phyloP scores from a whole-genome alignment of 2,888 invertebrate genomes.

The Mellilla xanthometata region DNA sequence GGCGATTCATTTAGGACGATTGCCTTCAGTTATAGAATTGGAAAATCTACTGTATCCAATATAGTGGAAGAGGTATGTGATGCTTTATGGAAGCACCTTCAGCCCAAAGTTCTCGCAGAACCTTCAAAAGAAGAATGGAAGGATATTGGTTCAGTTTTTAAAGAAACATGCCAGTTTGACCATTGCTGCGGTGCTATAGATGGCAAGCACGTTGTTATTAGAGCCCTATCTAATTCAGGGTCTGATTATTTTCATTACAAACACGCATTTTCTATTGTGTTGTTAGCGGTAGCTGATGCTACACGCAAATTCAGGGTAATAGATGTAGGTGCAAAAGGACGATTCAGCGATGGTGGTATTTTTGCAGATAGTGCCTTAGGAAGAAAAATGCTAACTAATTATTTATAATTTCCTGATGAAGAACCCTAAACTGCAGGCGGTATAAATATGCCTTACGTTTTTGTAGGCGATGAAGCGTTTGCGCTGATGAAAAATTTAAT shows the following conservation, averaged over 20 bases:
- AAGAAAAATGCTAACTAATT: slow-evolving; percentile 6
- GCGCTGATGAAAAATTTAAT: not conserved
- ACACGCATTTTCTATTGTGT: slow-evolving; percentile 24
- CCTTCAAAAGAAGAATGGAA: slow-evolving; percentile 17
- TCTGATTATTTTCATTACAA: slow-evolving; percentile 29
- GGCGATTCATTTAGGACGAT: slow-evolving; percentile 26
- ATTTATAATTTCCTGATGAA: no score
- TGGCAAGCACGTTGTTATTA: slow-evolving; percentile 19
- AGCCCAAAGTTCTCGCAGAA: slow-evolving; percentile 17
- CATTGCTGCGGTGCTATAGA: slow-evolving; percentile 24
- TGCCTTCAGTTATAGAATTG: slow-evolving; percentile 29
- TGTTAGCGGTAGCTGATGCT: slow-evolving; percentile 28
- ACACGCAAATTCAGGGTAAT: slow-evolving; percentile 12
- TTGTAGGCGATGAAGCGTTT: slow-evolving; percentile 17
- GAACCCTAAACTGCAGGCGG: slow-evolving; percentile 10
- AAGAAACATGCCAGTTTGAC: slow-evolving; percentile 24
- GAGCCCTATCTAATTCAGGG: slow-evolving; percentile 23
- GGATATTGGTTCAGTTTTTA: slow-evolving; percentile 17
- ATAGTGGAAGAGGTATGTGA: slow-evolving; percentile 14
- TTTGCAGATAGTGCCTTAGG: slow-evolving; percentile 15
- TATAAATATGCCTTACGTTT: slow-evolving; percentile 13
- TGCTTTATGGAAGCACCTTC: slow-evolving; percentile 23
- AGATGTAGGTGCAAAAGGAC: slow-evolving; percentile 21
- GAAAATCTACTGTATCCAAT: slow-evolving; percentile 24
- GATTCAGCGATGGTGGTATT: slow-evolving; percentile 23